phyloP scores from a whole-genome alignment of 2,113 vertebrate genomes.

The Gadus macrocephalus region DNA sequence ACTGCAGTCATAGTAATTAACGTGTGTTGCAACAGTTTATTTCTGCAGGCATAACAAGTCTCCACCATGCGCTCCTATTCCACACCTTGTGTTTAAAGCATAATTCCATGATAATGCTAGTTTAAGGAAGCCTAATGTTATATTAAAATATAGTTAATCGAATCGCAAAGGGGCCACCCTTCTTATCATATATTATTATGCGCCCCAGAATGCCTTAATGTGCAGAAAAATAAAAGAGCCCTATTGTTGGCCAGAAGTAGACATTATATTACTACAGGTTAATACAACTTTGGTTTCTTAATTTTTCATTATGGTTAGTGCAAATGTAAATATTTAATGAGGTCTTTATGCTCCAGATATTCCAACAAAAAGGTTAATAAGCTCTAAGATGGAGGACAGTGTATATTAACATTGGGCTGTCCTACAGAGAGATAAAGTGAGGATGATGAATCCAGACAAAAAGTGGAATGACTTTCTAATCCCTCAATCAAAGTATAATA shows the following conservation, averaged over 20 bases:
- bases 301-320: slow-evolving; percentile 74
- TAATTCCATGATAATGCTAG: slow-evolving; percentile 71
- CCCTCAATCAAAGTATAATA: slow-evolving; percentile 9
- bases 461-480: slow-evolving; percentile 24
- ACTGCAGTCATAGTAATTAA: slow-evolving; percentile 59
- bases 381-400: slow-evolving; percentile 60
- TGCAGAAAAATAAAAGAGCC: slow-evolving; percentile 54
- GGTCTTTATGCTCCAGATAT: slow-evolving; percentile 73
- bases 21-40: slow-evolving; percentile 55
- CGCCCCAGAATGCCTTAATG: slow-evolving; percentile 67
- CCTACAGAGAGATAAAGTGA: slow-evolving; percentile 42
- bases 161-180: slow-evolving; percentile 52
- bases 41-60: slow-evolving; percentile 64
- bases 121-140: slow-evolving; percentile 75
- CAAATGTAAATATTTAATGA: slow-evolving; percentile 77
- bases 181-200: slow-evolving; percentile 72
- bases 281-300: slow-evolving; percentile 74
- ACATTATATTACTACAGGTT: slow-evolving; percentile 76
- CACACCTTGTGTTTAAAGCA: slow-evolving; percentile 68
- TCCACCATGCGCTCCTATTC: slow-evolving; percentile 30
- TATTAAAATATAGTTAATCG: slow-evolving; percentile 74
- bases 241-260: slow-evolving; percentile 57
- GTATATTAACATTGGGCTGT: slow-evolving; percentile 56
- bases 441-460: slow-evolving; percentile 38
- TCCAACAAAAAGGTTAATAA: slow-evolving; percentile 76